Evolutionary conservation across 1,140 invertebrate genomes (phyloP), one percentile per base, ranked within the genome.

Genomic region (Mizuhopecten yessoensis): DNA sequence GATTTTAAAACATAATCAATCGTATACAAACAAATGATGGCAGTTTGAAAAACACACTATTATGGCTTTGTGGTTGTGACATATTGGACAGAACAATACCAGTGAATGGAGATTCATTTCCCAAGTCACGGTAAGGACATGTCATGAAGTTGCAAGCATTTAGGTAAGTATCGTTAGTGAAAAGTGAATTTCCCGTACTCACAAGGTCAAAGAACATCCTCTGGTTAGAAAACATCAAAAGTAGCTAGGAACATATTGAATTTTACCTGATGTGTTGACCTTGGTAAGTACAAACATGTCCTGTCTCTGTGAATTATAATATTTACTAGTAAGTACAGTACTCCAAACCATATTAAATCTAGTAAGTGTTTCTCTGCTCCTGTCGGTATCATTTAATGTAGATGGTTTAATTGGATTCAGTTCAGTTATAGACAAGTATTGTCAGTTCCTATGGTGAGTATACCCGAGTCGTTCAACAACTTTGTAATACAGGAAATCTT

Each of bases 81-180:
- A n/a, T 75, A 75, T 29, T 5, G 57, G 3, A 75, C 57, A 13
- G 17, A 17, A 39, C 36, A 45, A 0, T 7, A 17, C 42, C 57
- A 75, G 57, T 75, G 9, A 29, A 2, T 3, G 57, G 23, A 29
- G n/a, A 75, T 7, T 75, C 11, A 9, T 9, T 75, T 20, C 57
- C 57, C 57, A 29, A 29, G 29, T 9, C 17, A 29, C n/a, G 57
- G 57, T 75, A 75, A 75, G 57, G 5, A 29, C 57, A 29, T 75
- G 57, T n/a, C n/a, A 75, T 75, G 57, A n/a, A 75, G 57, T 75
- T 75, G 57, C 57, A 75, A 75, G 57, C 57, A 75, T 75, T 75
- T 75, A 29, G 57, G 57, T 75, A 75, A 75, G 57, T 75, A 75
- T 75, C 1, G 17, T 45, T 5, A 39, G 5, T 7, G 17, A 45